Evolutionary conservation across 1,140 invertebrate species (phyloP), one percentile per base, ranked within the genome.

Genomic region (Chrysomallon squamiferum): DNA sequence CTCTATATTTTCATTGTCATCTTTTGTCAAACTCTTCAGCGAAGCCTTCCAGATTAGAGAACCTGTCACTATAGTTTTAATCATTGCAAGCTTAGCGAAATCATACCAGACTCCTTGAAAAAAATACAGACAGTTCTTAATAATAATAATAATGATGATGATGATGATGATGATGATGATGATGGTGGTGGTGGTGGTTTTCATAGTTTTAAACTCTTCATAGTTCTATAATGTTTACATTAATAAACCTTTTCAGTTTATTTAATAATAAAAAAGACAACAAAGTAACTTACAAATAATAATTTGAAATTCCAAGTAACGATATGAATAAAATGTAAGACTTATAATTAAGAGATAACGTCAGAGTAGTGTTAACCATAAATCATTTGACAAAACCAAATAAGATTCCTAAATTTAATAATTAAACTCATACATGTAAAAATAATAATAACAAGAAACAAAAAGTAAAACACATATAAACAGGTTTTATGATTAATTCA

Each of bases 81-180:
- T 27, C 50, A 54, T 54, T 5, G 50, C 50, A 3, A 18, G 22
- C 50, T 27, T 54, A 15, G 22, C 50, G 25, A 27, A 54, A 30
- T 54, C 50, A 30, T 54, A 54, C 50, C 50, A 54, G 18, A 54
- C 50, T 20, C 50, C 50, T 54, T 4, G n/a, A 47, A 20, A 20
- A 20, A 6, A 47, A 47, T 6, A 20, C 5, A 13, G n/a, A 47
- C 9, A 20, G n/a, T 20, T 22, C 25, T 22, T 4, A 13, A 47
- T 5, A 47, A n/a, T 20, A 47, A 1, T 5, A 43, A 18, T 7
- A 47, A 47, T 22, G 5, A 22, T 20, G 4, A 11, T 47, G n/a
- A 47, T 47, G 45, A 20, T 47, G 3, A 4, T 6, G 13, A 3
- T 47, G 0, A 47, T 11, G 3, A 47, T 47, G n/a, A n/a, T n/a